phyloP scores from a whole-genome alignment of 2,113 vertebrate genomes.

The Rhabdomys dilectus region DNA sequence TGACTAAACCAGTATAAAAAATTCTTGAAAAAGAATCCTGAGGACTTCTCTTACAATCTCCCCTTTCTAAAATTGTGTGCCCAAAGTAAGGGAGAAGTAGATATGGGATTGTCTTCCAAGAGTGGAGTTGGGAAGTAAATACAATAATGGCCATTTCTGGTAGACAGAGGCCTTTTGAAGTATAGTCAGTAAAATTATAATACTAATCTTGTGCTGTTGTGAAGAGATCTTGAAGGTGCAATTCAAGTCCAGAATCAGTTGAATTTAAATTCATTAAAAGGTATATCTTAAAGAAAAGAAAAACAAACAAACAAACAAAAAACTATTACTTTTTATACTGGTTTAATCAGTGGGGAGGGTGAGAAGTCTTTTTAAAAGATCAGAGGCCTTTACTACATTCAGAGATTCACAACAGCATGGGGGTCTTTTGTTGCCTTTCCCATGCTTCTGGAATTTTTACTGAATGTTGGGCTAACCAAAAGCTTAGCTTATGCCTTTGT shows the following conservation, averaged over 20 bases:
- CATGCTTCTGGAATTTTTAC: background rate
- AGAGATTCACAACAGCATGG: background rate
- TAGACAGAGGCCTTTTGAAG: background rate
- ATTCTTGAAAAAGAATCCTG: background rate
- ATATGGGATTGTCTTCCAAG: background rate
- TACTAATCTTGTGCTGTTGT: background rate
- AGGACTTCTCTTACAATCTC: background rate
- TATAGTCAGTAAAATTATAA: background rate
- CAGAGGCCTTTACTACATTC: background rate
- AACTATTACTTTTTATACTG: background rate
- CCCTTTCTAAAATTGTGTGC: background rate
- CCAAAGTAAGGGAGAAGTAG: background rate
- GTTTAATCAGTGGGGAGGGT: background rate
- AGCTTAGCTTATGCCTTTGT: background rate
- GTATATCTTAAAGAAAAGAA: background rate
- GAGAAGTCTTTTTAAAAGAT: background rate
- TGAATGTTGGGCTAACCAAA: background rate
- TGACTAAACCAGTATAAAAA: no score
- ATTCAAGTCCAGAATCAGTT: background rate
- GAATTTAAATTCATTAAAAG: slow-evolving; percentile 47
- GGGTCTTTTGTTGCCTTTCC: background rate
- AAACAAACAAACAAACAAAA: background rate
- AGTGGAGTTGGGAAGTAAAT: background rate
- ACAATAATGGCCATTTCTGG: background rate
- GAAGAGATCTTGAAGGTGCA: background rate